phyloP scores from a whole-genome alignment of 2,797 vertebrate genomes.

The Sparus aurata region DNA sequence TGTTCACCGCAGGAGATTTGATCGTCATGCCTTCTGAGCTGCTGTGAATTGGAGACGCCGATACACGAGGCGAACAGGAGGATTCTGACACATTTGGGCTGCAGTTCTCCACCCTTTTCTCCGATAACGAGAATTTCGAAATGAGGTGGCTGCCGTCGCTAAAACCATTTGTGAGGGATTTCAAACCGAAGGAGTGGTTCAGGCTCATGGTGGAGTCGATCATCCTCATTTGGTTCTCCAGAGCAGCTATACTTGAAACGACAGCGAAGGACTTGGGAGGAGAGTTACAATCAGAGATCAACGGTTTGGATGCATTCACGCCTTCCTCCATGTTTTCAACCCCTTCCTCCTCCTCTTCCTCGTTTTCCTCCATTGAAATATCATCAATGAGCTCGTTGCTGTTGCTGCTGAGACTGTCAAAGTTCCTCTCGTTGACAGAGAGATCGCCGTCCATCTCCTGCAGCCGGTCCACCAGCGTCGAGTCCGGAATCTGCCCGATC shows the following conservation, averaged over 20 bases:
- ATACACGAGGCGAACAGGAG: slow-evolving; percentile 86
- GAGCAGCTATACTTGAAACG: slow-evolving; percentile 89
- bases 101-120: slow-evolving; percentile 87
- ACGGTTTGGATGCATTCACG: slow-evolving; percentile 77
- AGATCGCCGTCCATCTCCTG: slow-evolving; percentile 88
- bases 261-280: slow-evolving; percentile 85
- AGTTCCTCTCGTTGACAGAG: slow-evolving; percentile 86
- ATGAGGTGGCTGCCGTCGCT: slow-evolving; percentile 87
- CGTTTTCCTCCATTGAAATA: slow-evolving; percentile 91
- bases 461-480: slow-evolving; percentile 83
- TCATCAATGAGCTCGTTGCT: slow-evolving; percentile 91
- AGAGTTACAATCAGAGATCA: slow-evolving; percentile 85
- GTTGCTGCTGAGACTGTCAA: slow-evolving; percentile 90
- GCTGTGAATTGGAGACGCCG: slow-evolving; percentile 86
- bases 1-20: slow-evolving; percentile 84
- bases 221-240: slow-evolving; percentile 95
- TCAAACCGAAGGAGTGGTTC: slow-evolving; percentile 85
- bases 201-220: slow-evolving; percentile 89
- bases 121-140: slow-evolving; percentile 84
- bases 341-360: slow-evolving; percentile 76
- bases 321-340: slow-evolving; percentile 83
- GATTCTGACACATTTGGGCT: slow-evolving; percentile 89
- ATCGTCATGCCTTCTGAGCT: slow-evolving; percentile 86
- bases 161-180: slow-evolving; percentile 87
- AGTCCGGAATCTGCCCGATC: slow-evolving; percentile 94